These are phyloP conservation scores for Hydropsyche betteni DNA, from an alignment of 2,888 invertebrate species.

Conservation along the genomic window DNA sequence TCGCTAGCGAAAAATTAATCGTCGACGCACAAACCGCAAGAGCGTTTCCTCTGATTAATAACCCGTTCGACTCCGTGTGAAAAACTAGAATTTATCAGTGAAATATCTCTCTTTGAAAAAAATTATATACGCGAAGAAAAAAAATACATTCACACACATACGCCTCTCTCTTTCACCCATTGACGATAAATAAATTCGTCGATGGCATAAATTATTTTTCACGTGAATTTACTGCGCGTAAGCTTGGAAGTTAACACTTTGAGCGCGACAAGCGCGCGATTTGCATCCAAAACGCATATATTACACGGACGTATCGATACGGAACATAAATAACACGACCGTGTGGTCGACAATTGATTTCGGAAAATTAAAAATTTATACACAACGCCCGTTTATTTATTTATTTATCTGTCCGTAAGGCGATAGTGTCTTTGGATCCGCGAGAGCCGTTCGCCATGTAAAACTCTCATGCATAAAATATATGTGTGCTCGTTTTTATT, in stretches of 20 bases:
- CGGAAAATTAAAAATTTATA: conserved; percentile 18
- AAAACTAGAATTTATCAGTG: conserved; percentile 29
- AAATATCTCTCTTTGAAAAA: conserved; percentile 7
- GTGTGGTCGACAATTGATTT: conserved; percentile 17
- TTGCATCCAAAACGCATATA: conserved; percentile 35
- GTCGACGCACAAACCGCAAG: neutral
- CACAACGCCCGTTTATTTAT: neutral
- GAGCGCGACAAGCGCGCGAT: conserved; percentile 25
- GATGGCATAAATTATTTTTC: conserved; percentile 29
- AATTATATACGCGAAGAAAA: neutral
- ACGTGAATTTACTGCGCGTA: conserved; percentile 33
- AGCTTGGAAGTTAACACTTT: conserved; percentile 30
- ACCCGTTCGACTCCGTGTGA: conserved; percentile 21
- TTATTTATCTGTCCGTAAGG: too few species aligned
- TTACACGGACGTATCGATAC: conserved; percentile 23
- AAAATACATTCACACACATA: neutral
- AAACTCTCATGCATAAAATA: too few species aligned
- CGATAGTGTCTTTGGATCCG: too few species aligned
- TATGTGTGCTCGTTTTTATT: too few species aligned
- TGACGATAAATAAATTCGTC: conserved; percentile 29
- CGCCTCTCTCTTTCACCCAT: conserved; percentile 4
- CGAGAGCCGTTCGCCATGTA: too few species aligned
- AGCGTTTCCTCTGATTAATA: conserved; percentile 17
- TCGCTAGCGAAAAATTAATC: conserved; percentile 20
- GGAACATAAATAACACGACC: conserved; percentile 7